phyloP scores from a whole-genome alignment of 2,113 vertebrate genomes.

The Pomatostomus ruficeps region DNA sequence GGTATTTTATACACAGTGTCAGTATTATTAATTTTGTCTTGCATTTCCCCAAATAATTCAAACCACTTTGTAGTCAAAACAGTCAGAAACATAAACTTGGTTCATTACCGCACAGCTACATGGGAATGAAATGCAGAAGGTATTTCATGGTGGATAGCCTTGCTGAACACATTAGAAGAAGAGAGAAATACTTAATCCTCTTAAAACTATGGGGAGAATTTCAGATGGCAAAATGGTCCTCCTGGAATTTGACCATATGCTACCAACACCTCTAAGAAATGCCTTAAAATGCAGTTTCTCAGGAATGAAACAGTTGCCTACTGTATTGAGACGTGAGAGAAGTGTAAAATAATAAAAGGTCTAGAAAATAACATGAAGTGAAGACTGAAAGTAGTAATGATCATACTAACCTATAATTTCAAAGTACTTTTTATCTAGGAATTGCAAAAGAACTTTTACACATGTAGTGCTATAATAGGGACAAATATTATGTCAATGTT shows the following conservation, averaged over 20 bases:
- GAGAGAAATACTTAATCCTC: slow-evolving; percentile 22
- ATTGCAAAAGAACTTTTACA: background rate
- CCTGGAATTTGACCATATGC: slow-evolving; percentile 41
- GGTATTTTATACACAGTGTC: slow-evolving; percentile 58
- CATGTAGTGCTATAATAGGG: background rate
- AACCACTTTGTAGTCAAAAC: slow-evolving; percentile 53
- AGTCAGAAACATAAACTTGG: slow-evolving; percentile 43
- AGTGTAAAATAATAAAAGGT: background rate
- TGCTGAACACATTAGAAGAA: background rate
- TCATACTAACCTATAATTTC: background rate
- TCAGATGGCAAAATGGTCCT: slow-evolving; percentile 24
- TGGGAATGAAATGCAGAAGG: background rate
- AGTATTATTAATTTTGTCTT: slow-evolving; percentile 57
- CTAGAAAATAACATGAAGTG: background rate
- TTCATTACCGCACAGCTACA: background rate
- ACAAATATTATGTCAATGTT: background rate
- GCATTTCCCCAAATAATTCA: slow-evolving; percentile 45
- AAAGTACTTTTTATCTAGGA: background rate
- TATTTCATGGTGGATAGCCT: slow-evolving; percentile 11
- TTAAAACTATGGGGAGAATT: slow-evolving; percentile 22
- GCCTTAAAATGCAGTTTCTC: background rate
- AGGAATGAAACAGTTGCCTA: slow-evolving; percentile 13
- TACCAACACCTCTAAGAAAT: slow-evolving; percentile 13
- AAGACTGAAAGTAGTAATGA: background rate
- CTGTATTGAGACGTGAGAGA: background rate